Percentiles rank a stretch among this genome's conserved stretches.
phyloP scores from a whole-genome alignment of 2,888 invertebrate species.

The Hypomecis atomaria region DNA sequence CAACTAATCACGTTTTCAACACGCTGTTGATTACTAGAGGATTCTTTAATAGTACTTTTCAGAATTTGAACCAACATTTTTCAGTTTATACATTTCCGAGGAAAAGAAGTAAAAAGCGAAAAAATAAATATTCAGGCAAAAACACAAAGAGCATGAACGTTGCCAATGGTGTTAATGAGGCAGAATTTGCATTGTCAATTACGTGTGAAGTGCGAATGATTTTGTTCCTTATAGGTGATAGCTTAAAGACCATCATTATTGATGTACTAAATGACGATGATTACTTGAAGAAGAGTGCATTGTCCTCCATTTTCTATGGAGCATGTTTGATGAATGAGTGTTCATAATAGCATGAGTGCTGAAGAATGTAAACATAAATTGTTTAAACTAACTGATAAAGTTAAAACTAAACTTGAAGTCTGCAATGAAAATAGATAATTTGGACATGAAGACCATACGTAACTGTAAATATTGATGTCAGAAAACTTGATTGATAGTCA shows the following conservation, averaged over 20 bases:
- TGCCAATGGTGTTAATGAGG: conserved; percentile 44
- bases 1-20: no score
- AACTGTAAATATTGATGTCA: not conserved
- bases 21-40: no score
- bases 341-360: conserved; percentile 40
- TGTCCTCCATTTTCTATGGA: conserved; percentile 38
- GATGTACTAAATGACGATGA: conserved; percentile 40
- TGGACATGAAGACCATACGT: not conserved
- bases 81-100: no score
- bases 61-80: no score
- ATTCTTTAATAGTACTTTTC: no score
- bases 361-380: conserved; percentile 40
- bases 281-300: conserved; percentile 44
- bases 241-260: not conserved
- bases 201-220: conserved; percentile 34
- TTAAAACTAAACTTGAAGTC: not conserved
- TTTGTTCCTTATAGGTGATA: conserved; percentile 8
- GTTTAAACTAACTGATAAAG: conserved; percentile 46
- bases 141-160: conserved; percentile 29
- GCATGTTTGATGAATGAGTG: conserved; percentile 38
- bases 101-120: conserved; percentile 1
- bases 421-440: not conserved
- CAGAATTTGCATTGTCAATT: conserved; percentile 41
- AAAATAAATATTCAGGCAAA: conserved; percentile 30
- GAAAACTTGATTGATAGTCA: no score